Evolutionary conservation across 2,113 vertebrate genomes (phyloP).

Genomic region (Canis aureus): DNA sequence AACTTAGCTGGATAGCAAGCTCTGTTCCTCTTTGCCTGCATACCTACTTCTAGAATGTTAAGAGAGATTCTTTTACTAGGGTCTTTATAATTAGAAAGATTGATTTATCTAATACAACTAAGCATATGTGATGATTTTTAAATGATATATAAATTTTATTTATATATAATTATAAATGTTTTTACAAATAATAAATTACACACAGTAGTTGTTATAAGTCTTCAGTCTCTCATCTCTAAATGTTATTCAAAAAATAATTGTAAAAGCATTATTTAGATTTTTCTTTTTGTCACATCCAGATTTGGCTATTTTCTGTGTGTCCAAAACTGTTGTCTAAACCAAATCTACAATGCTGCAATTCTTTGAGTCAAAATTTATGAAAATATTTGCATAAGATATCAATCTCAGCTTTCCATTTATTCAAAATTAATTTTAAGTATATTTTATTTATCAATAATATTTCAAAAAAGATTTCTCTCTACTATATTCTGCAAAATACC

Average conservation of each 20-base stretch:
- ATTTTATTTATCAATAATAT: constrained; percentile 24
- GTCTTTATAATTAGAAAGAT: neutral
- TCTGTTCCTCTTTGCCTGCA: neutral
- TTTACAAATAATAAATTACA: neutral
- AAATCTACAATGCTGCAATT: neutral
- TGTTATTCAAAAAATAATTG: neutral
- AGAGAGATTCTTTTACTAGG: neutral
- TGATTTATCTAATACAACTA: neutral
- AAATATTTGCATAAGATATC: neutral
- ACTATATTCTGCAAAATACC: neutral
- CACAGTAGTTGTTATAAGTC: neutral
- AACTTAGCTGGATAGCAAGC: neutral
- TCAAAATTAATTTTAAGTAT: neutral
- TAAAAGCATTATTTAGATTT: neutral
- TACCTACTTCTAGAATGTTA: neutral
- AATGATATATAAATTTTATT: neutral
- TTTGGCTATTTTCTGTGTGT: neutral
- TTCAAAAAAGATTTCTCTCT: neutral
- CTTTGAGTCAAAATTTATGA: neutral
- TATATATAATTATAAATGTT: neutral
- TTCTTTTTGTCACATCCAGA: neutral
- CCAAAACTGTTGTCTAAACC: neutral
- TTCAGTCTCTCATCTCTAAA: neutral
- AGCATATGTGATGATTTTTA: neutral
- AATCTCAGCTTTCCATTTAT: neutral